Base-by-base conservation (phyloP, 1,140 invertebrate genomes). In the Drosophila grimshawi region DNA sequence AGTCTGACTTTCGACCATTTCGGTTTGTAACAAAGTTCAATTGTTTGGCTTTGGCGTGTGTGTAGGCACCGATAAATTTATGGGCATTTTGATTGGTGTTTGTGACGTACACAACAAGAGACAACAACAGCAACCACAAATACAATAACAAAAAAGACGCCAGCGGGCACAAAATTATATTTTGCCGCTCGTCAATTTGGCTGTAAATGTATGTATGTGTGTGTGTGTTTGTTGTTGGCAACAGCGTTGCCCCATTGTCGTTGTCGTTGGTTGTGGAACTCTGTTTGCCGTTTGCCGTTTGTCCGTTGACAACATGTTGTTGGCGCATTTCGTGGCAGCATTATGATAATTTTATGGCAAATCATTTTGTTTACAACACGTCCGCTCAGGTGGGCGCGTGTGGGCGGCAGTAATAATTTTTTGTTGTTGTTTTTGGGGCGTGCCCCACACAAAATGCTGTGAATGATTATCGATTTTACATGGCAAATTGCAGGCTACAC, bases 281-380 rank as follows among this genome's bases (percentile, higher is more conserved):
- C 8, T 8, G 39, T 55, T 55, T 19, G 57, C 66, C 35, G 43
- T 33, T 59, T 71, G 64, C 35, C 60, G 11, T 43, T 66, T 27
- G 52, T 55, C 81, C 81, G 86, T 90, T 90, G 85, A 89, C 85
- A 90, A 90, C 85, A 89, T 81, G 81, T 89, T 88, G 85, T 88
- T 88, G 85, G 63, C 85, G 85, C 86, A 90, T 90, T 86, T 89
- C 71, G 75, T 60, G 78, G 70, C 75, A 69, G 86, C 79, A 90
- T 90, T 90, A 85, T 90, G 81, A 79, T 90, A 89, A 89, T 89
- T 89, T 89, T 89, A 89, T 90, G 86, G 85, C 63, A 85, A 89
- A 89, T 89, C 86, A 89, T 90, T 89, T 81, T 90, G 86, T 89
- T 89, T 90, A 89, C 86, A 89, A 83, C 78, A 75, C 81, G 76